Percentiles rank a stretch among this genome's conserved stretches.
Evolutionary conservation across 2,888 invertebrate species (phyloP).

Genomic region (Chouioia cunea): DNA sequence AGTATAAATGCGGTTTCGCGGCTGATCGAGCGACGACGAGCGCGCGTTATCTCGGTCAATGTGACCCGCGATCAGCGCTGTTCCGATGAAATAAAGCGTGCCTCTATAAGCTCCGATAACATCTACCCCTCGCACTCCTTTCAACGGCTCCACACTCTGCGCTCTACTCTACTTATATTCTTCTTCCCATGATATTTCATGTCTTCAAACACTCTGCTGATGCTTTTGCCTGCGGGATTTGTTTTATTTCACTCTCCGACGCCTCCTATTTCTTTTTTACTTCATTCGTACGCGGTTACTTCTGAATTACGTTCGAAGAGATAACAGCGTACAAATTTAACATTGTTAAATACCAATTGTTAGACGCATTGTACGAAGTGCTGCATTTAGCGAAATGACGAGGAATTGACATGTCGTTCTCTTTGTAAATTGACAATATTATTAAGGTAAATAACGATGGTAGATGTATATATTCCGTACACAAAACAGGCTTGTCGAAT

Average conservation of each 20-base stretch:
- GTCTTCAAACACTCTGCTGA: neutral
- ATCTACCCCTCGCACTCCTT: slow-evolving; percentile 59
- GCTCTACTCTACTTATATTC: neutral
- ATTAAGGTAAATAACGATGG: no score
- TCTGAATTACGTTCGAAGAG: no score
- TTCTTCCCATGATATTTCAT: neutral
- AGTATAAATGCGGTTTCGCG: slow-evolving; percentile 33
- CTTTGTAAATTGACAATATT: no score
- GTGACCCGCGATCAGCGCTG: slow-evolving; percentile 51
- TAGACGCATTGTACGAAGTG: no score
- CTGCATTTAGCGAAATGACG: no score
- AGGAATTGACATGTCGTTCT: no score
- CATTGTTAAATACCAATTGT: no score
- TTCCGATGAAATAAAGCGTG: slow-evolving; percentile 25
- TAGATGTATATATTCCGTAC: no score
- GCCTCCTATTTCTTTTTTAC: neutral
- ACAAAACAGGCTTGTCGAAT: no score
- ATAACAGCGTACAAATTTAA: no score
- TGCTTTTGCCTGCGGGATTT: neutral
- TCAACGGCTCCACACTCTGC: neutral
- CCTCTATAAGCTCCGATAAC: slow-evolving; percentile 63
- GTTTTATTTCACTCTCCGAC: neutral
- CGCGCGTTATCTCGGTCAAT: slow-evolving; percentile 64
- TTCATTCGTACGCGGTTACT: neutral
- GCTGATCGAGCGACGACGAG: slow-evolving; percentile 38